Percentiles rank a stretch among this genome's conserved stretches.
Conservation (phyloP, 2,888 invertebrate species). For the Mesoligia furuncula region DNA sequence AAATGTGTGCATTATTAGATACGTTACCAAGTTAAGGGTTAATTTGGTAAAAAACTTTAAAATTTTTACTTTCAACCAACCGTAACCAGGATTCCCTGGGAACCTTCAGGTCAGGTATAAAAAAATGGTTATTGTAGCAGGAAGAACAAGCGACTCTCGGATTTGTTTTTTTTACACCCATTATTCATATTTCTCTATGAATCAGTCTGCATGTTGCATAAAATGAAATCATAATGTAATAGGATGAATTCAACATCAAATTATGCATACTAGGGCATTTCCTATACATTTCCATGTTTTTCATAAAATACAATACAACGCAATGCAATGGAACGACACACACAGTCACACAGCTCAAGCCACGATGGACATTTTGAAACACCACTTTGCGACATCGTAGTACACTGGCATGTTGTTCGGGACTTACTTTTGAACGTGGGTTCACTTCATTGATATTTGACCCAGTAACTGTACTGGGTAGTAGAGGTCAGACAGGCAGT, state of each 20-base stretch:
- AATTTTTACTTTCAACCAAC: background rate
- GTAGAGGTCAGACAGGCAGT: background rate
- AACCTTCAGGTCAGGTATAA: background rate
- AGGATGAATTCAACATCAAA: background rate
- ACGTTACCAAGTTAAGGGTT: too few relatives aligned
- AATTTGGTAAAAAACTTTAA: background rate
- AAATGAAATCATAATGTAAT: background rate
- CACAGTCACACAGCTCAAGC: too few relatives aligned
- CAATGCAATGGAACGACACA: too few relatives aligned
- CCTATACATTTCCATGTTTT: background rate
- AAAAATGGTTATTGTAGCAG: background rate
- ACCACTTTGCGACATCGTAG: slow-evolving; percentile 42
- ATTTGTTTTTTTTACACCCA: too few relatives aligned
- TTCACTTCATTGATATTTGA: background rate
- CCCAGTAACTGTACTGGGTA: background rate
- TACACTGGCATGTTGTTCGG: slow-evolving; percentile 19
- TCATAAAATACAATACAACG: background rate
- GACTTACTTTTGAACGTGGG: slow-evolving; percentile 3
- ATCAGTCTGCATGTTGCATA: background rate
- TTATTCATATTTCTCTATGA: too few relatives aligned
- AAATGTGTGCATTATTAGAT: too few relatives aligned
- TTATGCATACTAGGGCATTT: background rate
- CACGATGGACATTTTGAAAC: too few relatives aligned
- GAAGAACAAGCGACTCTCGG: background rate
- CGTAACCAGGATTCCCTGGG: background rate